Evolutionary conservation across 1,140 invertebrate genomes (phyloP).

Genomic region (Cyrtorhinus lividipennis): DNA sequence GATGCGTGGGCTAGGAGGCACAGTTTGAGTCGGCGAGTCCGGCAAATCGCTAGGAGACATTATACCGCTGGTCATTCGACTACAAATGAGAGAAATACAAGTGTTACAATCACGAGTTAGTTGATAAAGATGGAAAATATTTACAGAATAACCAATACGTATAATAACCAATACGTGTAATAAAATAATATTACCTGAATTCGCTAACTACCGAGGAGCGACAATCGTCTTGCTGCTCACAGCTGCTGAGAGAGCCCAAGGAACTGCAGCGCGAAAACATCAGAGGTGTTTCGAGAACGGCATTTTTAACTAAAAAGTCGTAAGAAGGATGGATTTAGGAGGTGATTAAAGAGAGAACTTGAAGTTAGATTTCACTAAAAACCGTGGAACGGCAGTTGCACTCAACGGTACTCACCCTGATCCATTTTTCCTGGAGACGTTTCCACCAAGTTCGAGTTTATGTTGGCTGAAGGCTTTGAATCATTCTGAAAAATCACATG

Average conservation of each 20-base stretch:
- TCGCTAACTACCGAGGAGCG: constrained; percentile 80
- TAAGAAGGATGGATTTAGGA: too few relatives aligned
- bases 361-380: too few relatives aligned
- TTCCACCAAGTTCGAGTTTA: constrained; percentile 16
- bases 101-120: too few relatives aligned
- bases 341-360: constrained; percentile 5
- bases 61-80: constrained; percentile 74
- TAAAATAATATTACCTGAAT: constrained; percentile 57
- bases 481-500: constrained; percentile 2
- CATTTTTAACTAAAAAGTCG: constrained; percentile 30
- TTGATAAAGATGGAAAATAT: too few relatives aligned
- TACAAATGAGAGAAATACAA: constrained; percentile 35
- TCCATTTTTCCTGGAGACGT: constrained; percentile 17
- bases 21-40: constrained; percentile 79
- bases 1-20: constrained; percentile 44
- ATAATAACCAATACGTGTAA: too few relatives aligned
- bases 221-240: constrained; percentile 61
- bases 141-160: too few relatives aligned
- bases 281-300: constrained; percentile 59
- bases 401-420: too few relatives aligned
- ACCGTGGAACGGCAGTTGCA: too few relatives aligned
- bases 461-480: constrained; percentile 10
- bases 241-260: constrained; percentile 74
- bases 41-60: constrained; percentile 87
- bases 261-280: constrained; percentile 91